Evolutionary conservation across 1,140 invertebrate species (phyloP).

Genomic region (Lordiphosa mommai): DNA sequence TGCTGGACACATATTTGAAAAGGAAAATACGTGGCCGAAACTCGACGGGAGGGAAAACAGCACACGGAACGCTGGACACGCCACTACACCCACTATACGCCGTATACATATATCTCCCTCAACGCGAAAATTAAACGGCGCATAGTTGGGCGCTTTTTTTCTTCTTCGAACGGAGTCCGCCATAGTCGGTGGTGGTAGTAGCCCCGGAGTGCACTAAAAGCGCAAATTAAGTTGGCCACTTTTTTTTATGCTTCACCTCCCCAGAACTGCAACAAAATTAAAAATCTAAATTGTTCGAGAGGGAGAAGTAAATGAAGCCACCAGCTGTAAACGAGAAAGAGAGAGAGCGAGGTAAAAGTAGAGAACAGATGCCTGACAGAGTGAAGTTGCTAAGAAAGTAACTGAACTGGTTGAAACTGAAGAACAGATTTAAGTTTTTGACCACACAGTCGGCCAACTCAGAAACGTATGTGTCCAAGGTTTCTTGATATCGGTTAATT

Average conservation of each 20-base stretch:
- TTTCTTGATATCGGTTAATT: too few species aligned
- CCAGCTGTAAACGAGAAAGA: neutral
- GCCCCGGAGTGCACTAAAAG: slow-evolving; percentile 70
- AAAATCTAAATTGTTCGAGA: slow-evolving; percentile 59
- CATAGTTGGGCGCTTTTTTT: slow-evolving; percentile 36
- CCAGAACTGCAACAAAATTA: slow-evolving; percentile 66
- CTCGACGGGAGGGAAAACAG: slow-evolving; percentile 51
- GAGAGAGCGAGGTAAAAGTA: neutral
- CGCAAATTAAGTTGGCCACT: slow-evolving; percentile 70
- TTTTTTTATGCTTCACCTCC: slow-evolving; percentile 32
- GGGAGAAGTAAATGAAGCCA: slow-evolving; percentile 25
- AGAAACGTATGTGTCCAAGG: too few species aligned
- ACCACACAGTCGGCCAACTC: too few species aligned
- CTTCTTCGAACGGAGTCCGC: slow-evolving; percentile 34
- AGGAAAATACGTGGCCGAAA: slow-evolving; percentile 71
- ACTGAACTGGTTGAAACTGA: too few species aligned
- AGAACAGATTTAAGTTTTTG: too few species aligned
- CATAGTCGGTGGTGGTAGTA: slow-evolving; percentile 27
- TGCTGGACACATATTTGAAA: slow-evolving; percentile 76
- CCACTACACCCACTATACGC: slow-evolving; percentile 20
- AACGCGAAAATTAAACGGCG: slow-evolving; percentile 73
- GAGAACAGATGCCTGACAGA: slow-evolving; percentile 2
- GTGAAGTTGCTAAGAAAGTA: slow-evolving; percentile 12
- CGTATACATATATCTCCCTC: neutral
- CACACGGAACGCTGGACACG: slow-evolving; percentile 45